Conservation (phyloP, 2,113 vertebrate species). For the Syrrhaptes paradoxus region DNA sequence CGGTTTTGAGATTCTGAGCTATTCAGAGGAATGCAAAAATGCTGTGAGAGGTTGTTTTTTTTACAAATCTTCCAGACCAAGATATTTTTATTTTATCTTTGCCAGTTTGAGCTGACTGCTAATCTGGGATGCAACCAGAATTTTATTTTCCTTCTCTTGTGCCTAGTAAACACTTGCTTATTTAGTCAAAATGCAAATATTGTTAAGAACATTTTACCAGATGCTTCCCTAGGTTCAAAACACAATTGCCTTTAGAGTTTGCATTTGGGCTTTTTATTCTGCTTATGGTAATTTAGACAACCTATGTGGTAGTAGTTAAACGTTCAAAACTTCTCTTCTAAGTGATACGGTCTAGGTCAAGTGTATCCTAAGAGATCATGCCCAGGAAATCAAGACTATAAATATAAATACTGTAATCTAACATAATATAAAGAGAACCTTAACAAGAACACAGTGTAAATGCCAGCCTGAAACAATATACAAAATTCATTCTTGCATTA, state of each 20-base stretch:
- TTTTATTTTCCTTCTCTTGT: constrained; percentile 53
- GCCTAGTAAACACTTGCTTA: constrained; percentile 54
- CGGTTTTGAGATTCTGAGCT: neutral
- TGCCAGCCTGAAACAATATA: neutral
- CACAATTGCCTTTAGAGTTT: constrained; percentile 6
- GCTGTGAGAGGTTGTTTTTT: neutral
- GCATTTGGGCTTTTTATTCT: neutral
- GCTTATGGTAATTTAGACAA: neutral
- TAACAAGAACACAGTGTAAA: neutral
- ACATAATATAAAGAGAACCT: neutral
- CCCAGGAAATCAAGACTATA: neutral
- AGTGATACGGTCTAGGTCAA: neutral
- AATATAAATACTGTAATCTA: neutral
- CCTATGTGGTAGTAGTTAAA: neutral
- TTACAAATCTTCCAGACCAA: neutral
- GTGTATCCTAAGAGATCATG: neutral
- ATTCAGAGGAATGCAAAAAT: neutral
- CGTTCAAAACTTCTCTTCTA: neutral
- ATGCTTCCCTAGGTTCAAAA: constrained; percentile 52
- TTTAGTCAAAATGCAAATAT: constrained; percentile 59
- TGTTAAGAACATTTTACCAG: constrained; percentile 41
- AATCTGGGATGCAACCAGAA: constrained; percentile 33
- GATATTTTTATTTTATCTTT: constrained; percentile 38
- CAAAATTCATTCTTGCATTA: neutral
- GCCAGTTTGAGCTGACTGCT: constrained; percentile 23